Conservation (phyloP, 2,888 invertebrate species). For the Caenorhabditis panamensis region DNA sequence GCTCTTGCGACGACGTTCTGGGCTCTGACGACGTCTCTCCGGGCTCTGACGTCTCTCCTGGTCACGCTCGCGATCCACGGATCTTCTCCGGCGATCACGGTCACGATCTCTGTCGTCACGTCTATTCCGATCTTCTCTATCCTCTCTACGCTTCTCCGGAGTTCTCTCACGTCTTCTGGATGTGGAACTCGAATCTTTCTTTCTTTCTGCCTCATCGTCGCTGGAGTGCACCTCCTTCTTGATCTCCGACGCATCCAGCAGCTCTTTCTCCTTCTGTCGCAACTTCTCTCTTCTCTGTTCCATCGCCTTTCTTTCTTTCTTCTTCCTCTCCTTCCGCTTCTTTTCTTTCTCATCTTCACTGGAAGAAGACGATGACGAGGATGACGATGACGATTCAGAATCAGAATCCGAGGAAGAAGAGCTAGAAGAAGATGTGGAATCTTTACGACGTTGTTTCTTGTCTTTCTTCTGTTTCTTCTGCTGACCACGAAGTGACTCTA, state of each 20-base stretch:
- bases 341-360: conserved; percentile 59
- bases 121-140: too few species aligned
- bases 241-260: conserved; percentile 29
- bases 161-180: conserved; percentile 1
- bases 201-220: too few species aligned
- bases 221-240: conserved; percentile 40
- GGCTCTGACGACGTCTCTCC: background rate
- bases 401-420: conserved; percentile 40
- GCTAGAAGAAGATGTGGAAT: background rate
- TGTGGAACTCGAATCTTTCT: too few species aligned
- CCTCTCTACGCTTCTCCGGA: background rate
- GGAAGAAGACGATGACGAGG: conserved; percentile 38
- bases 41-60: background rate
- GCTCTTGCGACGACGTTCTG: background rate
- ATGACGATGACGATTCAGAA: conserved; percentile 38
- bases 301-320: conserved; percentile 41
- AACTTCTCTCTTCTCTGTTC: conserved; percentile 46
- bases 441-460: conserved; percentile 30
- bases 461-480: conserved; percentile 54
- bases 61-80: conserved; percentile 3
- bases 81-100: conserved; percentile 10
- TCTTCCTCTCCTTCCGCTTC: conserved; percentile 39
- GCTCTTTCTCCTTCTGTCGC: conserved; percentile 32
- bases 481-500: conserved; percentile 65
- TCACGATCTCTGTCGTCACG: conserved; percentile 5